A percentile compares a stretch with the other conserved stretches of the same genome.
These are phyloP conservation scores for Anorthoa munda DNA, from an alignment of 2,888 invertebrate genomes.

Conservation along the genomic window DNA sequence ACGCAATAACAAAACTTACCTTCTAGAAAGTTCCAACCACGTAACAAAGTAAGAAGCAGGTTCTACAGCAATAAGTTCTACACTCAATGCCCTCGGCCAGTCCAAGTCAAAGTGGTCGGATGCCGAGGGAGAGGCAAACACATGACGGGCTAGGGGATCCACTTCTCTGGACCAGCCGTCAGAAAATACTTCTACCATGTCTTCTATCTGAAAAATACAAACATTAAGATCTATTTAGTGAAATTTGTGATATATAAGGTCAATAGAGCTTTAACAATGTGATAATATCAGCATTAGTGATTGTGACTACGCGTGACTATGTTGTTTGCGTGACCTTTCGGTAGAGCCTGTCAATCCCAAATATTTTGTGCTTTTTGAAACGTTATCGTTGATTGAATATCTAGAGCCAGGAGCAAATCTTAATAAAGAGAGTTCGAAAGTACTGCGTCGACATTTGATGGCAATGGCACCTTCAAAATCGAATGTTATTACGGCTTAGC, in stretches of 20 bases:
- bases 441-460: too few relatives aligned
- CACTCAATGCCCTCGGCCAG: conserved; percentile 93
- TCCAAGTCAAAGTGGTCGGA: conserved; percentile 92
- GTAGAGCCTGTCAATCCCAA: too few relatives aligned
- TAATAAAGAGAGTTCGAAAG: too few relatives aligned
- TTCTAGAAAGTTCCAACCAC: conserved; percentile 95
- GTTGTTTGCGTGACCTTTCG: too few relatives aligned
- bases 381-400: too few relatives aligned
- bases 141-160: conserved; percentile 90
- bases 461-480: too few relatives aligned
- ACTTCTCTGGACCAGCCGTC: conserved; percentile 93
- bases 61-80: conserved; percentile 95
- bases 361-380: too few relatives aligned
- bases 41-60: conserved; percentile 94
- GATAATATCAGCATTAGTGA: too few relatives aligned
- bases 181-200: conserved; percentile 95
- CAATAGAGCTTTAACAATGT: too few relatives aligned
- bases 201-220: conserved; percentile 86
- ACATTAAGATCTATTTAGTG: neutral
- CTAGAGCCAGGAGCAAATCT: too few relatives aligned
- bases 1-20: conserved; percentile 70
- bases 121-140: conserved; percentile 90
- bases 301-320: too few relatives aligned
- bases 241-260: too few relatives aligned
- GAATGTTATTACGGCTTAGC: neutral